Percentiles rank a stretch among this genome's conserved stretches.
phyloP scores from a whole-genome alignment of 2,888 invertebrate genomes.

The Chironomus tentans region DNA sequence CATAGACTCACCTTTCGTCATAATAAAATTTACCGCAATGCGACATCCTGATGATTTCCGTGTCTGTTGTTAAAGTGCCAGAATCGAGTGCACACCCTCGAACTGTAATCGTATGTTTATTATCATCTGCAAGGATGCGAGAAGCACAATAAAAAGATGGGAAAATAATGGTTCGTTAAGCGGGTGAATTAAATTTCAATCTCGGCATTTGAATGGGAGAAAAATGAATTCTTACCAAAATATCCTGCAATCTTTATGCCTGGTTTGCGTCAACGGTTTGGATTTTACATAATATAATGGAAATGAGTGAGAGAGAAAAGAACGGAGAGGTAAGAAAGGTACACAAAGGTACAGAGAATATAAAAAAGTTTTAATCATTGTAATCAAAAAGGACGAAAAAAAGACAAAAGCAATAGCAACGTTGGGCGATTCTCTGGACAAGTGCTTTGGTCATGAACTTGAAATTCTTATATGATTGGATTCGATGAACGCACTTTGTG shows the following conservation, averaged over 20 bases:
- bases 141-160: no score
- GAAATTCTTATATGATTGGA: no score
- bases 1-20: constrained; percentile 60
- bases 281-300: neutral
- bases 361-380: no score
- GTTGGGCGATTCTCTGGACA: no score
- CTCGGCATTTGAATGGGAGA: neutral
- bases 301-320: neutral
- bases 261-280: neutral
- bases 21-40: constrained; percentile 93
- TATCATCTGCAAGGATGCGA: constrained; percentile 52
- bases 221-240: constrained; percentile 55
- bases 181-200: neutral
- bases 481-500: no score
- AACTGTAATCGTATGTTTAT: constrained; percentile 73
- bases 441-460: no score
- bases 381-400: no score
- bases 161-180: constrained; percentile 8
- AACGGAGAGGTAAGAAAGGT: neutral
- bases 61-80: constrained; percentile 90
- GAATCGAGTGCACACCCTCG: constrained; percentile 92
- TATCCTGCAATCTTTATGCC: constrained; percentile 87
- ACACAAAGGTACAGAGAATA: no score
- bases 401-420: no score
- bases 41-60: constrained; percentile 93